These are phyloP conservation scores for Anguilla marmorata DNA, from an alignment of 2,797 vertebrate species.

Conservation along the genomic window DNA sequence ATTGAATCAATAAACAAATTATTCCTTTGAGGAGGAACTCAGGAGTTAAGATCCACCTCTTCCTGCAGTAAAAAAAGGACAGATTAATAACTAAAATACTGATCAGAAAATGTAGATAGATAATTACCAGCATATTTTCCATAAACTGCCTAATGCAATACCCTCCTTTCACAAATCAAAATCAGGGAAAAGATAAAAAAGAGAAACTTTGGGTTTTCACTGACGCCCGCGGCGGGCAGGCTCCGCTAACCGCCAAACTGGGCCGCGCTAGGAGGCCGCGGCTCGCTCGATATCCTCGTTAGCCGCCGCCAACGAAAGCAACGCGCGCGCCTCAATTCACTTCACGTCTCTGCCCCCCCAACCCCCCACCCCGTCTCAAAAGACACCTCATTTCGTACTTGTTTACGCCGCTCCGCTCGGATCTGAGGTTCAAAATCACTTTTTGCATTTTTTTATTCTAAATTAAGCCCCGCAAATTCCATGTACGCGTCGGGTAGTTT, in stretches of 20 bases:
- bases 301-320: constrained; percentile 47
- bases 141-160: neutral
- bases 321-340: constrained; percentile 53
- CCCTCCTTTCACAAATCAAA: neutral
- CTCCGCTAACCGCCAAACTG: neutral
- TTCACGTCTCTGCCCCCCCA: constrained; percentile 48
- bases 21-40: neutral
- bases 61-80: neutral
- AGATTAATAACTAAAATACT: neutral
- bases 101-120: neutral
- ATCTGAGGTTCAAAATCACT: constrained; percentile 65
- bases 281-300: constrained; percentile 27
- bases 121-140: neutral
- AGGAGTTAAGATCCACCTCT: neutral
- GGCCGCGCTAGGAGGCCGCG: constrained; percentile 17
- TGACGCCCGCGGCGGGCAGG: neutral
- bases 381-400: constrained; percentile 70
- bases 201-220: neutral
- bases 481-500: constrained; percentile 56
- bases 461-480: constrained; percentile 65
- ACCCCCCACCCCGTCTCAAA: constrained; percentile 46
- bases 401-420: constrained; percentile 68
- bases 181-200: neutral
- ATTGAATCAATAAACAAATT: neutral
- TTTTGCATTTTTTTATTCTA: constrained; percentile 75